Evolutionary conservation across 92 coral and sea anemone species (phyloP), one percentile per base, ranked within the genome.

Genomic region (Actinernus sp.): DNA sequence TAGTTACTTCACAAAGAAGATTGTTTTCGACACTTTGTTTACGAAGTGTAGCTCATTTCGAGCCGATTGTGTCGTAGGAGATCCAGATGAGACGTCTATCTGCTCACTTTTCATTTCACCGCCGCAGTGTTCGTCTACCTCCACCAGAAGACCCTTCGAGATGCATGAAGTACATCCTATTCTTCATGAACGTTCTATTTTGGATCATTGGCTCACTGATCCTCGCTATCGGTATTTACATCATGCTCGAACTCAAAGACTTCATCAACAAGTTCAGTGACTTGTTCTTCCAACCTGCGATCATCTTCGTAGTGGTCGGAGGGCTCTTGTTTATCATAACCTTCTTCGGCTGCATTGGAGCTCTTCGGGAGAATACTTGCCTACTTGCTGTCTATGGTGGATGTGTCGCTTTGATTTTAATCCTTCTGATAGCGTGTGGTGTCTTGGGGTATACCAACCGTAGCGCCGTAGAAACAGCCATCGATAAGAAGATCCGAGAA

Each of bases 301-400:
- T 82, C 0, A 23, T 93, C 32, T 63, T 90, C 17, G 70, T 83
- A 1, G 83, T 45, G 13, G 50, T 93, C 7, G 98, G 98, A 1
- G 81, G 85, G 0, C 30, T 94, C 0, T 20, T 91, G 70, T 87
- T 91, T 46, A 74, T 94, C 31, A 68, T 94, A 16, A 91, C 98
- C 0, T 91, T 94, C 49, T 77, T 92, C 22, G 98, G 98, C 1
- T 92, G 97, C 12, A 72, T 87, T 6, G 98, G 98, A 13, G 90
- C 98, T 6, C 65, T 94, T 25, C 88, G 98, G 2, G 98, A 94
- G 65, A 94, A 94, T 41, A 85, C 83, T 27, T 91, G 94, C 44
- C 90, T 94, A 13, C 74, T 94, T 20, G 51, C 68, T 0, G 22
- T 90, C 52, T 91, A 82, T 44, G 76, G 64, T 1, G 88, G 60